Percentiles rank a stretch among this genome's conserved stretches.
These are phyloP conservation scores for Myiotriccus ornatus DNA, from an alignment of 2,797 vertebrate species.

Conservation along the genomic window DNA sequence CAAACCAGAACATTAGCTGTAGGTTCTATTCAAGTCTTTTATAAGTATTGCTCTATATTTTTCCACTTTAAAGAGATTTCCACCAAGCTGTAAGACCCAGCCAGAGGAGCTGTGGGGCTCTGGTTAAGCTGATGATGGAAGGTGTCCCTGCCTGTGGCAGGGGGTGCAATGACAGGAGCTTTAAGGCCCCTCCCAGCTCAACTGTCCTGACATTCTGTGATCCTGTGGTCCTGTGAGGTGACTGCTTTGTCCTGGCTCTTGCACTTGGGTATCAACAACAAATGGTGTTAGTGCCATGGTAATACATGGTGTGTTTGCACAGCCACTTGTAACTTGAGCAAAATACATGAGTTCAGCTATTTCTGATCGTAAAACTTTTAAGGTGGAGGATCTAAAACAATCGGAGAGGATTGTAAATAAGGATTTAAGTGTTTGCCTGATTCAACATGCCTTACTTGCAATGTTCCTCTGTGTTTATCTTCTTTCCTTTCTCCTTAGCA, in stretches of 20 bases:
- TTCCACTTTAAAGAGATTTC: neutral
- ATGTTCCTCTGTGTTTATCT: neutral
- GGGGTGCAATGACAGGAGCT: fast-evolving
- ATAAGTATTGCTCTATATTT: neutral
- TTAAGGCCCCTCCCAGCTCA: neutral
- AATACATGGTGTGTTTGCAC: neutral
- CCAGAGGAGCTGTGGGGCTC: neutral
- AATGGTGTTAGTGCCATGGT: neutral
- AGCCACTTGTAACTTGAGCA: neutral
- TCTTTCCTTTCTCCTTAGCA: neutral
- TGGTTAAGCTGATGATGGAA: neutral
- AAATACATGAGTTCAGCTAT: neutral
- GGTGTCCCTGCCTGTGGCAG: neutral
- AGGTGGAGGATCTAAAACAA: neutral
- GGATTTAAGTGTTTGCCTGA: neutral
- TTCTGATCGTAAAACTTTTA: neutral
- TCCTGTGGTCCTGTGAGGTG: neutral
- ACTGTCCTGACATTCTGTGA: neutral
- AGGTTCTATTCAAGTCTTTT: neutral
- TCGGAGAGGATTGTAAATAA: neutral
- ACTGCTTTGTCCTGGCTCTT: neutral
- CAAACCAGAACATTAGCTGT: neutral
- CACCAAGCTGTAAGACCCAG: neutral
- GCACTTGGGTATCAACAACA: neutral
- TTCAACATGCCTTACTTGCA: neutral